Evolutionary conservation across 2,888 invertebrate species (phyloP).

Genomic region (Seira musarum): DNA sequence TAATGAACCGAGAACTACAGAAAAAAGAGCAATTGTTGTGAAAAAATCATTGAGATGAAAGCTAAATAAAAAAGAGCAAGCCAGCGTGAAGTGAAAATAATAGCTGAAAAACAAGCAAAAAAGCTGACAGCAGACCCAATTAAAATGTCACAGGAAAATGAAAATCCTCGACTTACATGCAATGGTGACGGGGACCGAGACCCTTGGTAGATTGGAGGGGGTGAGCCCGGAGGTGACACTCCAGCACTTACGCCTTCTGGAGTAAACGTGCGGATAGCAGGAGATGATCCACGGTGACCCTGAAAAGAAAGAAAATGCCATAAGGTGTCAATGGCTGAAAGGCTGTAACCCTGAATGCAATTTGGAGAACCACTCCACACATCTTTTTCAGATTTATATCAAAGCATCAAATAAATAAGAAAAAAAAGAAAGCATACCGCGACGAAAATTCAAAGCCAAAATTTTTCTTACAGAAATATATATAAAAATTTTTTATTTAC

Average conservation of each 20-base stretch:
- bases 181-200: slow-evolving; percentile 83
- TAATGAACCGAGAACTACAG: too few relatives aligned
- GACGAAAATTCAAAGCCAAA: not conserved
- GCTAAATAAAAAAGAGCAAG: too few relatives aligned
- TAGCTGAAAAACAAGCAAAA: not conserved
- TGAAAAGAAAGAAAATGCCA: slow-evolving; percentile 36
- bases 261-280: slow-evolving; percentile 87
- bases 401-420: too few relatives aligned
- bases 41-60: too few relatives aligned
- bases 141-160: not conserved
- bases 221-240: slow-evolving; percentile 70
- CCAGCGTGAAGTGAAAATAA: not conserved
- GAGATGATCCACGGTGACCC: slow-evolving; percentile 84
- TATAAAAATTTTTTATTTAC: slow-evolving; percentile 65
- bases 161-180: slow-evolving; percentile 69
- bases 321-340: not conserved
- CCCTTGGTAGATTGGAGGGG: slow-evolving; percentile 66
- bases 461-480: not conserved
- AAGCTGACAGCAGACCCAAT: not conserved
- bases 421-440: too few relatives aligned
- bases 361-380: not conserved
- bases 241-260: slow-evolving; percentile 80
- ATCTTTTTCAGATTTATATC: not conserved
- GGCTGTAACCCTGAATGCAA: slow-evolving; percentile 2
- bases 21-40: not conserved